Evolutionary conservation across 2,797 vertebrate genomes (phyloP).

Genomic region (Melanotaenia nigrans): DNA sequence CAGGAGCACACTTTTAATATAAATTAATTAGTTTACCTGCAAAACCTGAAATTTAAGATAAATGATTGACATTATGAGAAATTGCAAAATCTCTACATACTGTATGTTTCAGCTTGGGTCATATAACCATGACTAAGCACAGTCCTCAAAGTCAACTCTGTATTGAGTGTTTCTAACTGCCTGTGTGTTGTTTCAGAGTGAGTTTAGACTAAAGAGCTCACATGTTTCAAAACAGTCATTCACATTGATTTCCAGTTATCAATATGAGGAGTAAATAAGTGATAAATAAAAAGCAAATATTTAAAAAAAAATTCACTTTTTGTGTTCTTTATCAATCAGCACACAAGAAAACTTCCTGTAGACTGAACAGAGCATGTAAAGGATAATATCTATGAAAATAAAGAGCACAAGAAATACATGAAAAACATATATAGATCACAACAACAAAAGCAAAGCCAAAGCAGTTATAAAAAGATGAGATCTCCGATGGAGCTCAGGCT

Average conservation of each 20-base stretch:
- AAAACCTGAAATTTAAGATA: not conserved
- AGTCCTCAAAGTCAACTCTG: not conserved
- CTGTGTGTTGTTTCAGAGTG: not conserved
- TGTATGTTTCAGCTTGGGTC: not conserved
- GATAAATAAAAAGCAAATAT: not conserved
- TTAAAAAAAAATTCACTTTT: not conserved
- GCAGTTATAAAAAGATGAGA: too few relatives aligned
- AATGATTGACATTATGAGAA: not conserved
- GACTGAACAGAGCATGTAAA: not conserved
- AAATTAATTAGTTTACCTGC: not conserved
- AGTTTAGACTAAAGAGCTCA: conserved; percentile 1
- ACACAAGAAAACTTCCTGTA: not conserved
- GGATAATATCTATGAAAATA: too few relatives aligned
- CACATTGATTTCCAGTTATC: not conserved
- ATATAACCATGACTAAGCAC: not conserved
- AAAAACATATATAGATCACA: too few relatives aligned
- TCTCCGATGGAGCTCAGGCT: too few relatives aligned
- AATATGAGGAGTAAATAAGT: not conserved
- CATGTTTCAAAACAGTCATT: not conserved
- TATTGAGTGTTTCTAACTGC: not conserved
- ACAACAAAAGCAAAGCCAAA: too few relatives aligned
- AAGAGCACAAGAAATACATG: too few relatives aligned
- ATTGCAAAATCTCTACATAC: not conserved
- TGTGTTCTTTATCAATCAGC: not conserved
- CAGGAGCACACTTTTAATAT: not conserved